Evolutionary conservation across 2,797 vertebrate species (phyloP).

Genomic region (Pangasius macronema): DNA sequence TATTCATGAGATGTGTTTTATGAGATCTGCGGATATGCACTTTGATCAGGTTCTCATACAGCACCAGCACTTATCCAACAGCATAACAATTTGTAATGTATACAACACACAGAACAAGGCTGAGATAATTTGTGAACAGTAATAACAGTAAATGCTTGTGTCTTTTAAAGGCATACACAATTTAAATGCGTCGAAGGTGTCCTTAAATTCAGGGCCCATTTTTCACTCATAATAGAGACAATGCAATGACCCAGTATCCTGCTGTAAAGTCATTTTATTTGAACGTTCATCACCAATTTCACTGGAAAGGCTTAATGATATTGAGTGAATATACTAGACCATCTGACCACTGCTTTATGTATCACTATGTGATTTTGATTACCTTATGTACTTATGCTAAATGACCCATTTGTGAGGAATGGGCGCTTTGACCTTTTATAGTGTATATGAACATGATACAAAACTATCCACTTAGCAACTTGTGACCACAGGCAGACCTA

Average conservation of each 20-base stretch:
- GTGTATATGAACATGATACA: not conserved
- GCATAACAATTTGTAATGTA: slow-evolving; percentile 32
- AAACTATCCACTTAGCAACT: not conserved
- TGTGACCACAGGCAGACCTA: not conserved
- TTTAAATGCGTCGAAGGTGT: slow-evolving; percentile 27
- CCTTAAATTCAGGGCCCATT: slow-evolving; percentile 23
- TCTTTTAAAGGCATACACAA: slow-evolving; percentile 8
- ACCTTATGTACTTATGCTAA: not conserved
- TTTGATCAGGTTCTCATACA: slow-evolving; percentile 51
- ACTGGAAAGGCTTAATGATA: not conserved
- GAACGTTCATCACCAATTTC: not conserved
- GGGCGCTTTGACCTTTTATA: not conserved
- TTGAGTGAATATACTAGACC: not conserved
- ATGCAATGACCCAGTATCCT: slow-evolving; percentile 2
- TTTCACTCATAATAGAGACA: slow-evolving; percentile 2
- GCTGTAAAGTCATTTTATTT: not conserved
- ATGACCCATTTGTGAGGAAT: not conserved
- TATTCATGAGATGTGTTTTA: slow-evolving; percentile 56
- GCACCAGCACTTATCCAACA: slow-evolving; percentile 10
- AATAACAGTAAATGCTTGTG: slow-evolving; percentile 3
- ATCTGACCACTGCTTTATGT: not conserved
- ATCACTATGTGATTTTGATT: no score
- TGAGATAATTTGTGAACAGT: slow-evolving; percentile 13
- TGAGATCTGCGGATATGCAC: slow-evolving; percentile 45
- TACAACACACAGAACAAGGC: slow-evolving; percentile 21